phyloP scores from a whole-genome alignment of 2,888 invertebrate species.

The Allolobophora icterica region DNA sequence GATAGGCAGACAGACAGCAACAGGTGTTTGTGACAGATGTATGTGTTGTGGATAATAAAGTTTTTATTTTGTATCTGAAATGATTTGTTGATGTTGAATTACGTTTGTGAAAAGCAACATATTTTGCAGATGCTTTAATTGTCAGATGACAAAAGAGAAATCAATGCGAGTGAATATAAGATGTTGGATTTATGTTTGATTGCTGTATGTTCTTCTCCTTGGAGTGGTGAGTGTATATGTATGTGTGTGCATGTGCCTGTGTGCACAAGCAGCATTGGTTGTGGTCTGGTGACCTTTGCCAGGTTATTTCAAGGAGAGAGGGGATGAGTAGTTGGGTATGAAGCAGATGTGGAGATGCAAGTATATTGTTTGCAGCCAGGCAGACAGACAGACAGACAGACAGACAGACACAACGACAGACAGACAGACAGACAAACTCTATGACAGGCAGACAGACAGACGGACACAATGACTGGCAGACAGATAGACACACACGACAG shows the following conservation, averaged over 20 bases:
- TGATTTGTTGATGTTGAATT: not conserved
- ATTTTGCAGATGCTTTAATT: not conserved
- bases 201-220: not conserved
- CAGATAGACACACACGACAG: too few relatives aligned
- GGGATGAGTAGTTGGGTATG: not conserved
- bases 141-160: not conserved
- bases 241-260: not conserved
- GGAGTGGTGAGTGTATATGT: not conserved
- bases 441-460: too few relatives aligned
- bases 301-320: not conserved
- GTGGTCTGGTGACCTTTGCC: slow-evolving; percentile 8
- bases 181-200: not conserved
- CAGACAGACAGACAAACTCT: too few relatives aligned
- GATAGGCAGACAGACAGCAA: too few relatives aligned
- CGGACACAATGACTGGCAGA: too few relatives aligned
- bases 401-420: too few relatives aligned
- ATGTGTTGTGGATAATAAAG: not conserved
- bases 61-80: not conserved
- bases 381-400: too few relatives aligned
- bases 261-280: not conserved
- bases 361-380: too few relatives aligned
- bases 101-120: not conserved
- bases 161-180: not conserved
- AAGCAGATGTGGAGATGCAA: not conserved
- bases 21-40: not conserved